These are phyloP conservation scores for Acrossocheilus wenchowensis DNA, from an alignment of 2,797 vertebrate genomes.

Conservation along the genomic window DNA sequence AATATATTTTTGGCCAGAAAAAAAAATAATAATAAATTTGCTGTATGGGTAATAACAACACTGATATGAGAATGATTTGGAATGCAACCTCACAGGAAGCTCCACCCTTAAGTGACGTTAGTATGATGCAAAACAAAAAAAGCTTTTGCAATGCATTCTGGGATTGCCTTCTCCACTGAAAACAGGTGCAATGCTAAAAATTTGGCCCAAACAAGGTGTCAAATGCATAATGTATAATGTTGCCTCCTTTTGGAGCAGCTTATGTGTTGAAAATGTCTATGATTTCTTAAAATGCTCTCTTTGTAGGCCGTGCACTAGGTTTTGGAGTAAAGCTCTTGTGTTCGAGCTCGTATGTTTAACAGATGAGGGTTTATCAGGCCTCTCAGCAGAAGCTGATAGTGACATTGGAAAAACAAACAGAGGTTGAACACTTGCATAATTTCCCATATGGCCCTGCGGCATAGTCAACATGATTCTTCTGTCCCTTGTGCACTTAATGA, in stretches of 20 bases:
- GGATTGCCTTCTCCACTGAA: neutral
- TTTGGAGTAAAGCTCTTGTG: neutral
- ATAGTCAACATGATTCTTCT: neutral
- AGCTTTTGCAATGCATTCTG: neutral
- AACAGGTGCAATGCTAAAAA: neutral
- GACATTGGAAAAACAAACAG: conserved; percentile 8
- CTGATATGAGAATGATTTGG: too few relatives aligned
- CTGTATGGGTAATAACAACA: too few relatives aligned
- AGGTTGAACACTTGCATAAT: neutral
- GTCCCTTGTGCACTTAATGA: neutral
- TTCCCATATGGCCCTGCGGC: neutral
- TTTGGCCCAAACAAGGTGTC: neutral
- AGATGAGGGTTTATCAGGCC: neutral
- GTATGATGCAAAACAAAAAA: neutral
- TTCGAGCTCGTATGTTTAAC: neutral
- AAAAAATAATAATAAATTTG: too few relatives aligned
- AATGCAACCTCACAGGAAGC: too few relatives aligned
- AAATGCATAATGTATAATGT: neutral
- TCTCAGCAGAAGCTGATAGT: neutral
- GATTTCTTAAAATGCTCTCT: neutral
- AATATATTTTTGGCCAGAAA: too few relatives aligned
- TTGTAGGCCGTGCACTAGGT: neutral
- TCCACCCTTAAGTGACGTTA: too few relatives aligned
- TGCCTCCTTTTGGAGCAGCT: neutral
- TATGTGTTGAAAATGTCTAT: neutral